Evolutionary conservation across 2,888 invertebrate genomes (phyloP), one percentile per base, ranked within the genome.

Genomic region (Mesorhabditis sp.): DNA sequence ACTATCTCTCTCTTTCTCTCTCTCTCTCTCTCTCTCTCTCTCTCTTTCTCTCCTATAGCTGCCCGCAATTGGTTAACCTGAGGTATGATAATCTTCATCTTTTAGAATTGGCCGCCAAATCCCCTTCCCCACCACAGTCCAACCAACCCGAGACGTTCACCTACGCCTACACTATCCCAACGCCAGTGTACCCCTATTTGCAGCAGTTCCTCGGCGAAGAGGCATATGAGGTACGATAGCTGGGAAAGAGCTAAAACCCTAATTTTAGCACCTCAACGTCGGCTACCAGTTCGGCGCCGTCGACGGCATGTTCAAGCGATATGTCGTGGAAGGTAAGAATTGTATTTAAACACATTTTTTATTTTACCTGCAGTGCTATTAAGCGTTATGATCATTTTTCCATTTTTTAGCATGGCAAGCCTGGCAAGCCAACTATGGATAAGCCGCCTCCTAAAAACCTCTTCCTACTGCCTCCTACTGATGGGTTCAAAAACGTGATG

Each of bases 381-480:
- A 28, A 28, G 28, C 28, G 1, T 28, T 28, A 28, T 28, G 28
- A 1, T 2, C 28, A 28, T 28, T 28, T 28, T 28, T 28, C 2
- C 58, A 50, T 13, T 13, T 13, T 50, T 50, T 2, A 50, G 58
- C 58, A 1, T 50, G n/a, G 10, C 10, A 10, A 13, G 58, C 58
- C 58, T 50, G 58, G 58, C n/a, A 50, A 10, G 58, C 58, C 58
- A 50, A 10, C n/a, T 50, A 50, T 50, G 58, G 58, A 50, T 50
- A 50, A 50, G 58, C 28, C 28, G 28, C 28, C 2, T 28, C 28
- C 28, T 2, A 28, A 28, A 28, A 28, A 28, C 28, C 28, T 28
- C 28, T 28, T 28, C 28, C 28, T 28, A 28, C 28, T 28, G 28
- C 28, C 28, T 28, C 28, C 28, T 28, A 28, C 28, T 28, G 28